Conservation (phyloP, 1,140 invertebrate species). For the Sitophilus oryzae region DNA sequence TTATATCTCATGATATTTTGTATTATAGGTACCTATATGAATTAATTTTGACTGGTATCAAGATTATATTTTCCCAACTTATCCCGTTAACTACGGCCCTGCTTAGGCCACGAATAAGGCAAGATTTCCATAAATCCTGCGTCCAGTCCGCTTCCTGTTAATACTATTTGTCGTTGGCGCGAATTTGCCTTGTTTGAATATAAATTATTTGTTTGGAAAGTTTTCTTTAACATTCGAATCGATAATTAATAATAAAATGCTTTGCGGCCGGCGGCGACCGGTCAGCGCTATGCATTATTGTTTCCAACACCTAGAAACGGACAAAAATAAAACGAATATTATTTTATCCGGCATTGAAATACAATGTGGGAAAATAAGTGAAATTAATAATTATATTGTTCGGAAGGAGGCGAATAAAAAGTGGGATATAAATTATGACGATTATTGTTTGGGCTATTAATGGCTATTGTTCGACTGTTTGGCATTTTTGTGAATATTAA, state of each 20-base stretch:
- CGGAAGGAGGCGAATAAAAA: too few relatives aligned
- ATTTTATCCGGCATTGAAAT: too few relatives aligned
- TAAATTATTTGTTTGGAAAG: slow-evolving; percentile 28
- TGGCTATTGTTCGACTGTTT: too few relatives aligned
- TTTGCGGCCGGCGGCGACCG: slow-evolving; percentile 4
- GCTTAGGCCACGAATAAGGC: neutral
- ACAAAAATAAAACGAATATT: neutral
- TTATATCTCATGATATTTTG: too few relatives aligned
- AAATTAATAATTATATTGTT: too few relatives aligned
- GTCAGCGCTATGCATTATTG: slow-evolving; percentile 11
- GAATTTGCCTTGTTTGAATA: slow-evolving; percentile 18
- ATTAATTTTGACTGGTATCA: too few relatives aligned
- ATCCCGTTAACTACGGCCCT: neutral
- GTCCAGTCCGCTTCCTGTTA: slow-evolving; percentile 23
- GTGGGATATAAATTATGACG: too few relatives aligned
- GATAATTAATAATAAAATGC: slow-evolving; percentile 24
- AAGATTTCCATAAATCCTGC: slow-evolving; percentile 16
- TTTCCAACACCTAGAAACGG: slow-evolving; percentile 12
- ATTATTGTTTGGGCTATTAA: too few relatives aligned
- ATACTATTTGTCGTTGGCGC: slow-evolving; percentile 21
- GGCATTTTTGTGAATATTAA: too few relatives aligned
- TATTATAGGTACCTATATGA: too few relatives aligned
- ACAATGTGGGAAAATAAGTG: too few relatives aligned
- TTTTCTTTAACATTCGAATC: slow-evolving; percentile 21
- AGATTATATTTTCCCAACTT: neutral